These are phyloP conservation scores for Glomeris maerens DNA, from an alignment of 1,140 invertebrate species.

Conservation along the genomic window DNA sequence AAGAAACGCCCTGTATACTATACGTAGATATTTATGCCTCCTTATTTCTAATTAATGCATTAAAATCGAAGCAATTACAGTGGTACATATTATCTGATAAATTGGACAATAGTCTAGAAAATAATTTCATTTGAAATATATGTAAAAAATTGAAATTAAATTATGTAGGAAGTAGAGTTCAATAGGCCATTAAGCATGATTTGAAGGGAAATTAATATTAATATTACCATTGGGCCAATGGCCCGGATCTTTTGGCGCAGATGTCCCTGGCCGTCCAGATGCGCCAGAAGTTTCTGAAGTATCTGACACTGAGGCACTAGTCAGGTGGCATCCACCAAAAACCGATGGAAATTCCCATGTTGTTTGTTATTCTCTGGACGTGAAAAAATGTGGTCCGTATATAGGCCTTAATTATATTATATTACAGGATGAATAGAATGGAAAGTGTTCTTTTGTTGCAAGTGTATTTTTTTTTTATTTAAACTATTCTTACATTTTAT, in stretches of 20 bases:
- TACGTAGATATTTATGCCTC: too few species aligned
- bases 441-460: not conserved
- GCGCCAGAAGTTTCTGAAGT: slow-evolving; percentile 65
- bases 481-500: slow-evolving; percentile 5
- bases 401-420: not conserved
- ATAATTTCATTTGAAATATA: too few species aligned
- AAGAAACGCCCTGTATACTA: too few species aligned
- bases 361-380: slow-evolving; percentile 69
- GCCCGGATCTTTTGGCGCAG: slow-evolving; percentile 9
- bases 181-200: too few species aligned
- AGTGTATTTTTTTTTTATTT: not conserved
- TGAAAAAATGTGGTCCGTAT: slow-evolving; percentile 38
- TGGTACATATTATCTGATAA: too few species aligned
- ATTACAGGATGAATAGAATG: not conserved
- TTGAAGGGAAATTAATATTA: slow-evolving; percentile 11
- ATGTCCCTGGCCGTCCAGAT: slow-evolving; percentile 62
- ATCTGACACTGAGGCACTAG: slow-evolving; percentile 69
- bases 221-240: slow-evolving; percentile 2
- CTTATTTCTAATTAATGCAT: too few species aligned
- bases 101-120: too few species aligned
- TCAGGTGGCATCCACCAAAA: slow-evolving; percentile 62
- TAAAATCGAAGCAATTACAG: too few species aligned
- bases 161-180: too few species aligned
- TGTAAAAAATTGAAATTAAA: too few species aligned
- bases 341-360: slow-evolving; percentile 69